Conservation (phyloP, 2,888 invertebrate species). For the Salticus scenicus region DNA sequence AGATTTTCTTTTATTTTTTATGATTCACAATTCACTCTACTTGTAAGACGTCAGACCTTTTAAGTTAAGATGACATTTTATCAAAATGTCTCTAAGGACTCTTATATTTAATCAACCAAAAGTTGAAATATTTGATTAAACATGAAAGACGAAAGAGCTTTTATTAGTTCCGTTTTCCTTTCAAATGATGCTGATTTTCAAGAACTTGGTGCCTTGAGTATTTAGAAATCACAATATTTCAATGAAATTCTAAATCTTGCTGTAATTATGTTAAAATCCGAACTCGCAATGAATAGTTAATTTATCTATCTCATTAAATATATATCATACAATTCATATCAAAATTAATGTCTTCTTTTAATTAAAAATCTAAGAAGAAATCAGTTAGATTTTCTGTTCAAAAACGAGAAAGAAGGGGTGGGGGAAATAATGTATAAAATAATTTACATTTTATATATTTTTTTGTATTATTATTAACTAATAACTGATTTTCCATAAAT, state of each 20-base stretch:
- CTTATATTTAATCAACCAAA: slow-evolving; percentile 16
- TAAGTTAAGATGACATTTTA: slow-evolving; percentile 35
- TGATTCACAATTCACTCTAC: slow-evolving; percentile 27
- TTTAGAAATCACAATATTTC: too few species aligned
- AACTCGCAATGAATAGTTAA: not conserved
- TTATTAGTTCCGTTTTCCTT: slow-evolving; percentile 35
- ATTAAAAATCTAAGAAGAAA: too few species aligned
- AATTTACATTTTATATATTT: too few species aligned
- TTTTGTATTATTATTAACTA: too few species aligned
- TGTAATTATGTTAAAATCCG: not conserved
- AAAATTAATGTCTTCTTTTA: too few species aligned
- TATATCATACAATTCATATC: not conserved
- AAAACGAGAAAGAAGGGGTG: too few species aligned
- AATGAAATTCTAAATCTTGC: not conserved
- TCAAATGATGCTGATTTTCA: slow-evolving; percentile 20
- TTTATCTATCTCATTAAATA: not conserved
- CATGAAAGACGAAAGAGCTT: slow-evolving; percentile 16
- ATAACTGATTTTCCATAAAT: too few species aligned
- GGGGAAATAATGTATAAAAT: too few species aligned
- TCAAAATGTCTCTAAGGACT: slow-evolving; percentile 25
- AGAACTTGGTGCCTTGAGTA: not conserved
- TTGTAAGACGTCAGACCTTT: slow-evolving; percentile 22
- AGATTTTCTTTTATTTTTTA: slow-evolving; percentile 15
- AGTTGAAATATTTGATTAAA: slow-evolving; percentile 44
- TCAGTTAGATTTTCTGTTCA: too few species aligned